A percentile compares a stretch with the other conserved stretches of the same genome.
phyloP scores from a whole-genome alignment of 2,113 vertebrate genomes.

The Rhodinocichla rosea region DNA sequence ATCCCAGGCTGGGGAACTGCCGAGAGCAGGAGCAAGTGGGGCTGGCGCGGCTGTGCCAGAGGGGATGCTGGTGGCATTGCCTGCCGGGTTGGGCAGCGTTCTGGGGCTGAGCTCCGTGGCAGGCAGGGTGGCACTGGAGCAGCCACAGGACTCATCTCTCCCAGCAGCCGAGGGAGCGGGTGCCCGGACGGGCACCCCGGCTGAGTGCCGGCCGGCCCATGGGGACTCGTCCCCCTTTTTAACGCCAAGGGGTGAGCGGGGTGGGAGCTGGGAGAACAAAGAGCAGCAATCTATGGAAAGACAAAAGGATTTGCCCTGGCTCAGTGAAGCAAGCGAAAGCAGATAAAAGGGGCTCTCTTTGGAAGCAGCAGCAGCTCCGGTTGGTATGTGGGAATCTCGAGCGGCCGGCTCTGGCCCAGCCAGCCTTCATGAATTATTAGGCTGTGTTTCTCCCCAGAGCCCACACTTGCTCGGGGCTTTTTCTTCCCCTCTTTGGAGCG shows the following conservation, averaged over 20 bases:
- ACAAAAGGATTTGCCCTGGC: slow-evolving; percentile 85
- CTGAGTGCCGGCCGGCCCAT: neutral
- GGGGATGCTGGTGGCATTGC: neutral
- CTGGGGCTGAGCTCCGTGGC: neutral
- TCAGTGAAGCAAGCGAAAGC: slow-evolving; percentile 91
- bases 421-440: slow-evolving; percentile 83
- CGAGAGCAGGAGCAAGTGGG: rapidly evolving
- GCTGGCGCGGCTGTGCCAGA: neutral
- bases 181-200: neutral
- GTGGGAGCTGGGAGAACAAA: slow-evolving; percentile 81
- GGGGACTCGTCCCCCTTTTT: slow-evolving; percentile 61
- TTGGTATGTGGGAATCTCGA: slow-evolving; percentile 88
- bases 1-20: neutral
- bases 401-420: slow-evolving; percentile 74
- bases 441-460: slow-evolving; percentile 58
- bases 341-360: slow-evolving; percentile 91
- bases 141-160: neutral
- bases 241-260: slow-evolving; percentile 58
- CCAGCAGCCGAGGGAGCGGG: neutral
- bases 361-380: slow-evolving; percentile 80
- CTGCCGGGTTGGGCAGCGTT: rapidly evolving
- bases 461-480: slow-evolving; percentile 46
- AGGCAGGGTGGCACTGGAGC: neutral
- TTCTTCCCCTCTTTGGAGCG: slow-evolving; percentile 35
- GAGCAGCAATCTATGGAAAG: slow-evolving; percentile 91